Evolutionary conservation across 2,888 invertebrate species (phyloP).

Genomic region (Mesoligia furuncula): DNA sequence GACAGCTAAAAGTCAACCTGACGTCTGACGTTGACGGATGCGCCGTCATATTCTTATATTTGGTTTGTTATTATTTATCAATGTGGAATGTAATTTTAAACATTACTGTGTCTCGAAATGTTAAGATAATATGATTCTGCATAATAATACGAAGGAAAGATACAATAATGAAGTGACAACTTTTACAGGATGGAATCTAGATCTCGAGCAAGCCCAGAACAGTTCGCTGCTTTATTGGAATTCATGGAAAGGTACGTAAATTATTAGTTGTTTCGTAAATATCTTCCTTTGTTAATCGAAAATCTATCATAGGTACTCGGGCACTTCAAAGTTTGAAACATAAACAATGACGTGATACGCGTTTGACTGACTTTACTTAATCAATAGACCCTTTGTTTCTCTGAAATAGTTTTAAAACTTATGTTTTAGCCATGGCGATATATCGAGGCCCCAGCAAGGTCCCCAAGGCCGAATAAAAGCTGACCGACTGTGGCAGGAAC

Average conservation of each 20-base stretch:
- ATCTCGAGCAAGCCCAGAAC: constrained; percentile 3
- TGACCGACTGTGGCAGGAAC: neutral
- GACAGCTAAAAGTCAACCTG: no score
- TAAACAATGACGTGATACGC: neutral
- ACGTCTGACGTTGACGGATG: no score
- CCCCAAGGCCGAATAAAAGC: neutral
- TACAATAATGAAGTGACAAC: neutral
- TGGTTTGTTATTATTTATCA: neutral
- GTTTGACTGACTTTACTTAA: neutral
- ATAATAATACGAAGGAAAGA: neutral
- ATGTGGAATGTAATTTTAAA: neutral
- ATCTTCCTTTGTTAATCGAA: no score
- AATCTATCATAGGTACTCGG: no score
- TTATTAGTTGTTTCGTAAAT: neutral
- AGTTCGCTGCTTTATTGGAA: constrained; percentile 1
- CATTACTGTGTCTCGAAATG: neutral
- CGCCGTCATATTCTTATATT: no score
- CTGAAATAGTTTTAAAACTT: neutral
- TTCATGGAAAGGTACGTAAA: constrained; percentile 4
- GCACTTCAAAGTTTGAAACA: neutral
- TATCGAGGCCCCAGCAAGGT: neutral
- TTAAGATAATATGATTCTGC: neutral
- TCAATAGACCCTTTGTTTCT: neutral
- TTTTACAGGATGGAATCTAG: constrained; percentile 9
- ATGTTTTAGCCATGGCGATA: constrained; percentile 5